phyloP scores from a whole-genome alignment of 2,113 vertebrate genomes.

The Thomomys bottae region DNA sequence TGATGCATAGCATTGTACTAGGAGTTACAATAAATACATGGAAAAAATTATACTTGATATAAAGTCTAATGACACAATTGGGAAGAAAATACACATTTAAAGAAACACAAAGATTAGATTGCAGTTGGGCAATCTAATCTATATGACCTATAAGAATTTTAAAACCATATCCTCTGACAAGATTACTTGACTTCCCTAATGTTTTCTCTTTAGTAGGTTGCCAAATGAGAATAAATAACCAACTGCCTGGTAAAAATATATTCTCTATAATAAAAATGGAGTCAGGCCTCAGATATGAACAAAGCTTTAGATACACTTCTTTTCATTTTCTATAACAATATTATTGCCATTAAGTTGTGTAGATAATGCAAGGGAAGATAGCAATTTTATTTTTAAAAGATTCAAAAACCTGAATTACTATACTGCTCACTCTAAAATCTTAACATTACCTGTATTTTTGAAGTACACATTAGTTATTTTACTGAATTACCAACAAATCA shows the following conservation, averaged over 20 bases:
- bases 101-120: slow-evolving; percentile 13
- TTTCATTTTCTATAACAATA: not conserved
- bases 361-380: not conserved
- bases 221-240: slow-evolving; percentile 5
- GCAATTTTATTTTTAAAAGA: slow-evolving; percentile 59
- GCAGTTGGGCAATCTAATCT: not conserved
- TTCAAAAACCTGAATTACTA: slow-evolving; percentile 45
- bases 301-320: not conserved
- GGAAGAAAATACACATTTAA: slow-evolving; percentile 9
- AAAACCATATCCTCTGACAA: not conserved
- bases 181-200: not conserved
- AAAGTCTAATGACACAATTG: not conserved
- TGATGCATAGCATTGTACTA: not conserved
- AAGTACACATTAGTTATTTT: slow-evolving; percentile 65
- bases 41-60: not conserved
- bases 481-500: slow-evolving; percentile 70
- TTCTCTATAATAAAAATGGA: slow-evolving; percentile 37
- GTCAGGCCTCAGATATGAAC: not conserved
- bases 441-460: slow-evolving; percentile 63
- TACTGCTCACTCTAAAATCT: slow-evolving; percentile 52
- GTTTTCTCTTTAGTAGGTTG: slow-evolving; percentile 23
- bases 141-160: slow-evolving; percentile 12
- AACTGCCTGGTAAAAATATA: not conserved
- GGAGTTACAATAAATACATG: not conserved
- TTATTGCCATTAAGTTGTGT: slow-evolving; percentile 5